phyloP scores from a whole-genome alignment of 2,797 vertebrate genomes.

The Oreochromis grahami region DNA sequence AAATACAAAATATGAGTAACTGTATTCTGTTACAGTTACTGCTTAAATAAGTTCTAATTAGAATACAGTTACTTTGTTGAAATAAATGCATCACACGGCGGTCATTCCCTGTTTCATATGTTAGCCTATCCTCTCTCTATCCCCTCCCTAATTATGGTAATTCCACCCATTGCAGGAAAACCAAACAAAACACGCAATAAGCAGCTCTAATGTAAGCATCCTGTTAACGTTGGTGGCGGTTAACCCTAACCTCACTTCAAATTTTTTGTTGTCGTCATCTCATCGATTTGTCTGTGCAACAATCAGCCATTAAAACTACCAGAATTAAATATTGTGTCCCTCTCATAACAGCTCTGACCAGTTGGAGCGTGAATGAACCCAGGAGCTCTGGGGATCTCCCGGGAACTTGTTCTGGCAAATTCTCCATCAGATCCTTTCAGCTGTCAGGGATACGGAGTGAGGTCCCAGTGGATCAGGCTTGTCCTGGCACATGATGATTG shows the following conservation, averaged over 20 bases:
- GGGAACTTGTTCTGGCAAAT: neutral
- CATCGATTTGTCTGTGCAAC: neutral
- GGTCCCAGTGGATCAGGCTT: neutral
- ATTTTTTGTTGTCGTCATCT: neutral
- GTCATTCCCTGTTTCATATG: neutral
- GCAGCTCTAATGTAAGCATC: neutral
- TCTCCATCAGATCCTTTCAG: neutral
- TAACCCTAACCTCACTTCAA: neutral
- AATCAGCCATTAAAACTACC: neutral
- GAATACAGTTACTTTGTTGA: neutral
- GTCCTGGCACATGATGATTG: neutral
- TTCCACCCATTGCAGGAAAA: neutral
- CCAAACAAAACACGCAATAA: neutral
- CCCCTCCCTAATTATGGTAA: neutral
- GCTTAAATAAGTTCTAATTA: neutral
- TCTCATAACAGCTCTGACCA: neutral
- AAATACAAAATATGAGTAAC: neutral
- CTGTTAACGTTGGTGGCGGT: neutral
- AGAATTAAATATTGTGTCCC: neutral
- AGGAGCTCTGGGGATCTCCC: neutral
- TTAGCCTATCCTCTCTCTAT: neutral
- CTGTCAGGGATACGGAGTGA: neutral
- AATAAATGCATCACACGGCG: neutral
- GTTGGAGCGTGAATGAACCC: neutral
- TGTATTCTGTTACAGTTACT: neutral